Conservation (phyloP, 2,113 vertebrate genomes). For the Spea bombifrons region DNA sequence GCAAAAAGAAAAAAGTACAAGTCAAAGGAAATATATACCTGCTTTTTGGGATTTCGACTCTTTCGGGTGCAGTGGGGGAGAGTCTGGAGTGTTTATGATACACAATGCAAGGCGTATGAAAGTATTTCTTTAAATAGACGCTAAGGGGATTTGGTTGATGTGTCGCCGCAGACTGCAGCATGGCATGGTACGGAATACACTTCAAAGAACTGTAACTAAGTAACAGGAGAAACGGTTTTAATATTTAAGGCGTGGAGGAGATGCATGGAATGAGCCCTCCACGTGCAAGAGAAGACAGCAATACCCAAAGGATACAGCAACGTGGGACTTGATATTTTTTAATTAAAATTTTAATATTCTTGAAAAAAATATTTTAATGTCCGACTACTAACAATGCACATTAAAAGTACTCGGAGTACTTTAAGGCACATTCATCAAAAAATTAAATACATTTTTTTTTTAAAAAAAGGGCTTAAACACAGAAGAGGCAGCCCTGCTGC, state of each 20-base stretch:
- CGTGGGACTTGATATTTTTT: no score
- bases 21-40: neutral
- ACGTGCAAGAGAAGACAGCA: neutral
- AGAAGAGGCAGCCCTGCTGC: no score
- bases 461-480: no score
- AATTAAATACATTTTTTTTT: no score
- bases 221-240: slow-evolving; percentile 23
- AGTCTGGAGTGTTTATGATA: slow-evolving; percentile 38
- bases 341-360: no score
- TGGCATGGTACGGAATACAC: slow-evolving; percentile 17
- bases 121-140: slow-evolving; percentile 39
- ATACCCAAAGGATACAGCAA: no score
- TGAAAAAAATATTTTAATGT: no score
- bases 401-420: no score
- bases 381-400: no score
- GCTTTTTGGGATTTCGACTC: neutral
- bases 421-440: no score
- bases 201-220: slow-evolving; percentile 42
- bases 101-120: slow-evolving; percentile 13
- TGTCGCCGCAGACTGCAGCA: slow-evolving; percentile 18
- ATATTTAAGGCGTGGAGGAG: slow-evolving; percentile 29
- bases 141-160: slow-evolving; percentile 40
- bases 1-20: neutral
- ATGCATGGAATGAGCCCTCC: slow-evolving; percentile 11
- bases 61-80: neutral